Evolutionary conservation across 2,888 invertebrate species (phyloP), one percentile per base, ranked within the genome.

Genomic region (Apodemia duryi): DNA sequence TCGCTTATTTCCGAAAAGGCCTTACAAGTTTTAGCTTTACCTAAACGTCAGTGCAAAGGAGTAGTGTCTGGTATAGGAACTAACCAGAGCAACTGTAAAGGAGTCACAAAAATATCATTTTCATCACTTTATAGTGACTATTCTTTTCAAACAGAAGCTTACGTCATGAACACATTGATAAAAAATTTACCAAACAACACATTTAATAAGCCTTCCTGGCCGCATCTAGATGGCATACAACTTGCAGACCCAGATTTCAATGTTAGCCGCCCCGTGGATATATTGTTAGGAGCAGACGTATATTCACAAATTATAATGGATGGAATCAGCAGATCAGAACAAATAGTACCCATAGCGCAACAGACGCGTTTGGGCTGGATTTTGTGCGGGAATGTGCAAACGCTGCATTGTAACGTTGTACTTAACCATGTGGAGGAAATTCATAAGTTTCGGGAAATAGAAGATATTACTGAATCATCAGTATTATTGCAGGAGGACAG

Each of bases 161-260:
- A 43, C 13, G 21, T 64, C 21, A 65, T 67, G 65, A 63, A 66
- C 11, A 65, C 11, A n/a, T 10, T 65, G 10, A 65, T 64, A 41
- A 64, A 38, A 13, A 64, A 62, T 46, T 60, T 64, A 29, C 66
- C 63, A 28, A 64, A 62, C 52, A n/a, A 13, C 5, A 32, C 63
- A 21, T 66, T 64, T 54, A 28, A 10, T 62, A 70, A 69, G 54
- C 71, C 71, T 28, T 9, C 62, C 9, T 73, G 71, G 70, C 7
- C 62, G 43, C 62, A 68, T 60, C 54, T 72, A 21, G 64, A 70
- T 63, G 64, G 68, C 32, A 63, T 38, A 63, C 49, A 49, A n/a
- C 49, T 70, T 41, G 71, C 73, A 13, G 71, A 73, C 63, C 72
- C 72, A 10, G 70, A 73, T n/a, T 49, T 49, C n/a, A 49, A 67